Conservation (phyloP, 2,797 vertebrate species). For the Loriculus beryllinus region DNA sequence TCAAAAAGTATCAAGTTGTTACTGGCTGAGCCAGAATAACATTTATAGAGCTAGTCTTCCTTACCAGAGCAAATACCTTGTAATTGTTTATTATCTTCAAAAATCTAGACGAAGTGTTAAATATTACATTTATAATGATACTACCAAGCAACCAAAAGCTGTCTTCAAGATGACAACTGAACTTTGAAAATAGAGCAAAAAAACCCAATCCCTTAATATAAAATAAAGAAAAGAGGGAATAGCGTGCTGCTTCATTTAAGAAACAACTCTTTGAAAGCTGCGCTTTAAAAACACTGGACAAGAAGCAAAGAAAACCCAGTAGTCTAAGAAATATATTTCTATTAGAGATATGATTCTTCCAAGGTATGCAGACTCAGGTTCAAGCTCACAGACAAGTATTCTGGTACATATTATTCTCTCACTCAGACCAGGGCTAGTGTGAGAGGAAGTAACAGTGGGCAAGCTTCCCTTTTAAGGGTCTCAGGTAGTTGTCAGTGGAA, state of each 20-base stretch:
- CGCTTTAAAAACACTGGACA: not conserved
- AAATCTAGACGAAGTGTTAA: not conserved
- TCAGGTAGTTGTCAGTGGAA: not conserved
- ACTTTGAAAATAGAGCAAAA: not conserved
- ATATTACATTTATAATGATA: not conserved
- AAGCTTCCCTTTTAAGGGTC: not conserved
- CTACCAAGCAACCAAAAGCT: not conserved
- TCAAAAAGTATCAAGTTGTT: not conserved
- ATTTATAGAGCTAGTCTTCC: not conserved
- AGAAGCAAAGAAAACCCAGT: not conserved
- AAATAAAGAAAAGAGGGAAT: not conserved
- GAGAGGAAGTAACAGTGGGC: not conserved
- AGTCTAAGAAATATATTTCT: not conserved
- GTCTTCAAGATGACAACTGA: not conserved
- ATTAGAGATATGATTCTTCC: not conserved
- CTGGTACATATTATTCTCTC: not conserved
- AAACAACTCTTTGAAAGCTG: not conserved
- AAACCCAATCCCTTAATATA: not conserved
- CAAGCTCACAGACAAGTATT: not conserved
- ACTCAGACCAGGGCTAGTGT: not conserved
- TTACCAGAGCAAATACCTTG: not conserved
- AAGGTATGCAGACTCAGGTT: not conserved
- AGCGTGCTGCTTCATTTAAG: not conserved
- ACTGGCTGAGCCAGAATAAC: not conserved
- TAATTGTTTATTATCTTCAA: not conserved